Evolutionary conservation across 2,888 invertebrate species (phyloP), one percentile per base, ranked within the genome.

Genomic region (Pemphredon lugubris): DNA sequence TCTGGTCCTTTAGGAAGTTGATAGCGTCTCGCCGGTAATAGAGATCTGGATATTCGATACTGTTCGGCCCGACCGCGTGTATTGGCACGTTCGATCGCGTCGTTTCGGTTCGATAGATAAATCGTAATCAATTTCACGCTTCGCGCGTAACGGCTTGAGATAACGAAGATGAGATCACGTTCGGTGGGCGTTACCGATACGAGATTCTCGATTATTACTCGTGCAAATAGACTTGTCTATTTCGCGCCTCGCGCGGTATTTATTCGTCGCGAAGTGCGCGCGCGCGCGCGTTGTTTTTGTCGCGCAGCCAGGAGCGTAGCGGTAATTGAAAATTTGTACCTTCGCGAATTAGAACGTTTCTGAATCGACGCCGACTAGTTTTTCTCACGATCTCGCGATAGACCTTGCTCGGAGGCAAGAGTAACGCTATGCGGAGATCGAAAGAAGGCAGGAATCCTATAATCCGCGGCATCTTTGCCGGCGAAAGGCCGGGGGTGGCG

Each of bases 391-490:
- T 79, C 79, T 70, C 70, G 60, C 68, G 79, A 76, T 77, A 77
- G 79, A 75, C 73, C 75, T 77, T 73, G 65, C 72, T 73, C 60
- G 70, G 60, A 79, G 70, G 73, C 68, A 75, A 60, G 70, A 64
- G 66, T 61, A 75, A 70, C 72, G 79, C 75, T 75, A 75, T 65
- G 42, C 61, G 61, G 63, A 63, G 60, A 66, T 59, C 40, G 70
- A 61, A 60, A 63, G 74, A 69, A 75, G 70, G 45, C 64, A 75
- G 78, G 81, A 82, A 81, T 79, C 79, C 76, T 73, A 77, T 77
- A 79, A 83, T 81, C 74, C 82, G 81, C 84, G 83, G 82, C 77
- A 80, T 81, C 84, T 81, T 73, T 59, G 58, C 66, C 55, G 59
- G 65, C 66, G 63, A 73, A 73, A 67, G 74, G 65, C 73, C 73